Evolutionary conservation across 2,113 vertebrate species (phyloP).

Genomic region (Notiomystis cincta): DNA sequence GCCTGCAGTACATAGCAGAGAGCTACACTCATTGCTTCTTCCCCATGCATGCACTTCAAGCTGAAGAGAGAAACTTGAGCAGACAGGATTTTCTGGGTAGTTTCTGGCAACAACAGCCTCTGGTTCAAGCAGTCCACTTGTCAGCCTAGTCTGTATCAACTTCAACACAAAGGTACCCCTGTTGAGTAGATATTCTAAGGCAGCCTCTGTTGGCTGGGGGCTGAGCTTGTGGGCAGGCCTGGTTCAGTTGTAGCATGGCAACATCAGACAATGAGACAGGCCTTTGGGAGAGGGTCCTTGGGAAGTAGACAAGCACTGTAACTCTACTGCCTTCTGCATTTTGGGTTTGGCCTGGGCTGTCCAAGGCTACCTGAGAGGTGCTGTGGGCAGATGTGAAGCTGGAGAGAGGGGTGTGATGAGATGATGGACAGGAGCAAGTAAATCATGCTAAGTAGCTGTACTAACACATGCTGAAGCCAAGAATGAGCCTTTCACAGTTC

Average conservation of each 20-base stretch:
- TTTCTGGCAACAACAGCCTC: background rate
- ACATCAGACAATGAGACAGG: background rate
- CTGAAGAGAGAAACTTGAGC: background rate
- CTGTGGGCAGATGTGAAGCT: background rate
- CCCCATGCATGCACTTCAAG: rapidly evolving
- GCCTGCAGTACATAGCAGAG: background rate
- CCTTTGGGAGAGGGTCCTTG: background rate
- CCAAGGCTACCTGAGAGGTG: background rate
- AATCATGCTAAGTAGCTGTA: background rate
- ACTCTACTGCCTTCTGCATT: background rate
- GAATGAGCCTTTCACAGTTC: background rate
- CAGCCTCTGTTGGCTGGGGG: background rate
- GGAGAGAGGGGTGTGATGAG: background rate
- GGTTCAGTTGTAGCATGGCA: rapidly evolving
- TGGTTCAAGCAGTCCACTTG: background rate
- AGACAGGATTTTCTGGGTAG: background rate
- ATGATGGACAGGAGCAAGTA: background rate
- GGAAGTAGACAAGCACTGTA: background rate
- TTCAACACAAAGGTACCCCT: background rate
- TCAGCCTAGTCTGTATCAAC: background rate
- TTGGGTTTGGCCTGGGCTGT: background rate
- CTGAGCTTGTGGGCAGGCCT: background rate
- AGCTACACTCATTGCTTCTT: background rate
- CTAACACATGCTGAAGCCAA: background rate
- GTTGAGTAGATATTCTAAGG: background rate